Evolutionary conservation across 2,797 vertebrate genomes (phyloP).

Genomic region (Phataginus tricuspis): DNA sequence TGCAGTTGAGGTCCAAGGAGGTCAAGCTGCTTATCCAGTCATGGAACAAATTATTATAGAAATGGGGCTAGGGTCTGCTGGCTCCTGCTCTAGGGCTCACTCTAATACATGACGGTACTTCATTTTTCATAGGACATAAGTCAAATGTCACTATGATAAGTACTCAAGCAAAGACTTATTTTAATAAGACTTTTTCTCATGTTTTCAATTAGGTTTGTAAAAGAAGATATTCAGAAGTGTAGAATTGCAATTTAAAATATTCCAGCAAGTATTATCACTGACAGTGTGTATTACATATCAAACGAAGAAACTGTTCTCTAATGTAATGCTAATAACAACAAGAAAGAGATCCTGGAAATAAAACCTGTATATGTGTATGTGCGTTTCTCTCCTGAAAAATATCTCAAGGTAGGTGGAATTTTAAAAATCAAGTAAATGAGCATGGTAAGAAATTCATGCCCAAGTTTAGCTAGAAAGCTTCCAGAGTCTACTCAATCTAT

Average conservation of each 20-base stretch:
- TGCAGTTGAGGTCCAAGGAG: background rate
- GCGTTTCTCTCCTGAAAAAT: background rate
- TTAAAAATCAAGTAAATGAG: background rate
- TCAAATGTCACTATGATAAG: background rate
- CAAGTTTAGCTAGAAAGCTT: background rate
- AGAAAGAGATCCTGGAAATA: background rate
- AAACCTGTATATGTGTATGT: background rate
- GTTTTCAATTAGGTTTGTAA: background rate
- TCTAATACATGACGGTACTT: background rate
- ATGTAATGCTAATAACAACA: background rate
- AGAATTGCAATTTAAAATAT: constrained; percentile 12
- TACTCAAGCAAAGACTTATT: background rate
- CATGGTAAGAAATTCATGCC: background rate
- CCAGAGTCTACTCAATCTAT: background rate
- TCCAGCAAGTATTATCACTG: background rate
- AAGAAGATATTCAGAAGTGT: background rate
- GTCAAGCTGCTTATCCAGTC: background rate
- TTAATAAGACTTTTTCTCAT: background rate
- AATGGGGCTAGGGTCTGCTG: background rate
- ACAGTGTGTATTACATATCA: background rate
- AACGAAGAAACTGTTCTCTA: background rate
- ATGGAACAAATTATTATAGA: background rate
- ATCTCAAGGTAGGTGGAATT: background rate
- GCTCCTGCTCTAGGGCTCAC: background rate
- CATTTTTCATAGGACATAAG: background rate